Evolutionary conservation across 2,888 invertebrate genomes (phyloP), one percentile per base, ranked within the genome.

Genomic region (Hypsopygia costalis): DNA sequence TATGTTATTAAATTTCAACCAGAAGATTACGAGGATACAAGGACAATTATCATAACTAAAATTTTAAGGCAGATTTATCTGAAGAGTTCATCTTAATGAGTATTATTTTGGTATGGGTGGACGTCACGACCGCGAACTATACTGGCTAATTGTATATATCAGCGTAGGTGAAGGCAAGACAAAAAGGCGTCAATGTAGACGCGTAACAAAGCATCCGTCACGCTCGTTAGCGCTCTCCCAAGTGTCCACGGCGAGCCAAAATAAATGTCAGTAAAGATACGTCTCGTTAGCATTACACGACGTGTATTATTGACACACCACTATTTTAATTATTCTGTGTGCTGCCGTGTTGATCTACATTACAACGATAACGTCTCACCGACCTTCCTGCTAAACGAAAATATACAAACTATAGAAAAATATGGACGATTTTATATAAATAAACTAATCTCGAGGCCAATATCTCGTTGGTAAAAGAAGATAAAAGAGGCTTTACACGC

Each of bases 261-360:
- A 75, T 68, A 61, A 67, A 73, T 69, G 66, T 65, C 70, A 71
- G 73, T 71, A 68, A 62, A 60, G 46, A 47, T 51, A 43, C 39
- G 57, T 62, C 57, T 68, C 58, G 53, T 66, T 61, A 63, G 57
- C 56, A 49, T 22, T 33, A 33, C 16, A 31, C 22, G 9, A 22
- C 4, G 25, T 16, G 31, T 33, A 33, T 20, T 33, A 34, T 27
- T 38, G 33, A 39, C 27, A 39, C 10, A 32, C 12, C 7, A 25
- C 31, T 12, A 38, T 38, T 38, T 25, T 12, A 38, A 32, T 38
- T 31, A 38, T 38, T 31, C 31, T 11, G n/a, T 4, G 6, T 37
- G 9, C 11, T 11, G 4, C 16, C 22, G 20, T n/a, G 9, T 21
- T 31, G 9, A 11, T 11, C 21, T 22, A 28, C 29, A 10, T 29